These are phyloP conservation scores for Tautogolabrus adspersus DNA, from an alignment of 2,113 vertebrate genomes.

Conservation along the genomic window DNA sequence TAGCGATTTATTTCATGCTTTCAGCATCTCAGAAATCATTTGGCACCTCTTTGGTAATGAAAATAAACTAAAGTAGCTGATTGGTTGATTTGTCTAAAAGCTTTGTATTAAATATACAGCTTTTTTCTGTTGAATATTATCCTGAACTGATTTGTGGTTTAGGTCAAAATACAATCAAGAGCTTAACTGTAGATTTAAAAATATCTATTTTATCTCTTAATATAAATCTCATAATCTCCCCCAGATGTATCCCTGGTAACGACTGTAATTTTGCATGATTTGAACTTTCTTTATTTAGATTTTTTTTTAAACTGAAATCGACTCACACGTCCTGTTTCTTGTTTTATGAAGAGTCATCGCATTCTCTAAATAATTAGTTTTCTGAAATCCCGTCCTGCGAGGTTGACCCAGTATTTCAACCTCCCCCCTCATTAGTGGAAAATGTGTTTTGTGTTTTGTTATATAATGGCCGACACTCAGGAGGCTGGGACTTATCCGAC, in stretches of 20 bases:
- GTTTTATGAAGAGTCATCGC: background rate
- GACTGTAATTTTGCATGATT: background rate
- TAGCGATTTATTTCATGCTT: too few species aligned
- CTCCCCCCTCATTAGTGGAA: constrained; percentile 45
- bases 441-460: constrained; percentile 62
- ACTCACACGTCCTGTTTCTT: background rate
- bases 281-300: background rate
- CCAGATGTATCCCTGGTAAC: background rate
- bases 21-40: too few species aligned
- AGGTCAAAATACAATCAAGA: too few species aligned
- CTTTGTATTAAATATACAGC: too few species aligned
- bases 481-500: constrained; percentile 48
- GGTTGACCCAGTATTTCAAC: constrained; percentile 58
- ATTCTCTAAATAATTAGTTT: constrained; percentile 39
- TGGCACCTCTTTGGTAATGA: too few species aligned
- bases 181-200: too few species aligned
- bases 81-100: too few species aligned
- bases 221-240: background rate
- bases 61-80: too few species aligned
- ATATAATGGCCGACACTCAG: constrained; percentile 57
- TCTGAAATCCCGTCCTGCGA: constrained; percentile 33
- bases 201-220: too few species aligned
- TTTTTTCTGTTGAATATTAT: too few species aligned
- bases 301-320: background rate
- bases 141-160: too few species aligned